phyloP scores from a whole-genome alignment of 92 coral and sea anemone species.

The Parazoanthus darwini region DNA sequence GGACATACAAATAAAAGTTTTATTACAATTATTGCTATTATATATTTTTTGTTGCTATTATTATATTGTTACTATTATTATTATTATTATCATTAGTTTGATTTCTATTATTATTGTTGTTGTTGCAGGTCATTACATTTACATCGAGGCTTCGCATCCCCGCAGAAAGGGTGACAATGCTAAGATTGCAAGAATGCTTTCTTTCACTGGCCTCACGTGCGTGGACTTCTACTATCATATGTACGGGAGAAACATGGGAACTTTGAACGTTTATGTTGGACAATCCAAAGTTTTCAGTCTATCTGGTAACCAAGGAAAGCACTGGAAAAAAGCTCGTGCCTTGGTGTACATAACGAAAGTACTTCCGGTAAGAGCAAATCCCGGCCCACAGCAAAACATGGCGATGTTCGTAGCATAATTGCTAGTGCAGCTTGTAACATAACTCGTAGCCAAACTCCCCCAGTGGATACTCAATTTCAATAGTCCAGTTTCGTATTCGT shows the following conservation, averaged over 20 bases:
- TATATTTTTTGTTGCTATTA: not conserved
- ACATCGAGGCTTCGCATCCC: conserved; percentile 40
- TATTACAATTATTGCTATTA: no score
- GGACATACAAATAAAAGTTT: no score
- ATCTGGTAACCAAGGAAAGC: conserved; percentile 44
- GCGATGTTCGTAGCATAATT: no score
- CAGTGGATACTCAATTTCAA: no score
- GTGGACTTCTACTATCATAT: conserved; percentile 46
- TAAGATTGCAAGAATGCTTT: not conserved
- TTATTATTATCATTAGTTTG: not conserved
- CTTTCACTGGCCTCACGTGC: conserved; percentile 25
- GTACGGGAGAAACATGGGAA: conserved; percentile 46
- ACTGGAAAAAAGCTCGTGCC: conserved; percentile 25
- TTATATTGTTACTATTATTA: no score
- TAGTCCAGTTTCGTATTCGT: no score
- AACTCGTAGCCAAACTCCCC: no score
- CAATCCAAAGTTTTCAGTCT: conserved; percentile 18
- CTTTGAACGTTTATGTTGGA: conserved; percentile 42
- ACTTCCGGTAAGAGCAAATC: conserved; percentile 10
- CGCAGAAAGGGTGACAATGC: conserved; percentile 30
- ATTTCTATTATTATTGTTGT: not conserved
- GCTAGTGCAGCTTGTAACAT: no score
- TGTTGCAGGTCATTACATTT: conserved; percentile 21
- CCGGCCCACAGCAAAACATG: not conserved
- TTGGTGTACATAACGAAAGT: conserved; percentile 15